Conservation (phyloP, 2,888 invertebrate genomes). For the Galeruca laticollis region DNA sequence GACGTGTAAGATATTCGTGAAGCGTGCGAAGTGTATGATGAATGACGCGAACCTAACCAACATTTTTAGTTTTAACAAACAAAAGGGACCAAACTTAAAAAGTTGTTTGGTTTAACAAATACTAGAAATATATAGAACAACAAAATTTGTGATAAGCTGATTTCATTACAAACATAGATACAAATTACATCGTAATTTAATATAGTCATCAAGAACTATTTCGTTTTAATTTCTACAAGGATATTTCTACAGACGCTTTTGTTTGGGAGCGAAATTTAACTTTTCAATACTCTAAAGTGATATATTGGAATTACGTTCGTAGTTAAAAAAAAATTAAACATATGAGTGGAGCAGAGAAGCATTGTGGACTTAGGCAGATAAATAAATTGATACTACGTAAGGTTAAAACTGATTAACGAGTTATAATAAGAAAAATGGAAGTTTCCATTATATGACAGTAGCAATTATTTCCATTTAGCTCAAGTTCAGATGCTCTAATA, state of each 20-base stretch:
- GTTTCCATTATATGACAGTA: no score
- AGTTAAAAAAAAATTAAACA: no score
- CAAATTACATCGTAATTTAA: not conserved
- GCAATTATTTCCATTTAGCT: no score
- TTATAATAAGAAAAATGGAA: no score
- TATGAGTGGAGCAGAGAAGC: no score
- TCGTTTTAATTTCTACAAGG: not conserved
- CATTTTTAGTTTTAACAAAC: conserved; percentile 12
- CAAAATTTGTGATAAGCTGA: not conserved
- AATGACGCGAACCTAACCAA: conserved; percentile 83
- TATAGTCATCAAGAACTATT: not conserved
- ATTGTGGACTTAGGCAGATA: no score
- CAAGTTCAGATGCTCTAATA: not conserved
- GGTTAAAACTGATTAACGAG: no score
- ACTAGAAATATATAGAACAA: not conserved
- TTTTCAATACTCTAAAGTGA: not conserved
- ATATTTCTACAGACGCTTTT: not conserved
- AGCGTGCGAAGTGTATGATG: conserved; percentile 95
- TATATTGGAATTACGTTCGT: not conserved
- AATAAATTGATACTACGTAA: no score
- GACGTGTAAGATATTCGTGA: conserved; percentile 94
- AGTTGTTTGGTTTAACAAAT: not conserved
- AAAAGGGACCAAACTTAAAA: not conserved
- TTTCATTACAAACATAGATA: not conserved
- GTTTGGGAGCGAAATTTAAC: not conserved